Evolutionary conservation across 2,113 vertebrate genomes (phyloP).

Genomic region (Clarias magur): DNA sequence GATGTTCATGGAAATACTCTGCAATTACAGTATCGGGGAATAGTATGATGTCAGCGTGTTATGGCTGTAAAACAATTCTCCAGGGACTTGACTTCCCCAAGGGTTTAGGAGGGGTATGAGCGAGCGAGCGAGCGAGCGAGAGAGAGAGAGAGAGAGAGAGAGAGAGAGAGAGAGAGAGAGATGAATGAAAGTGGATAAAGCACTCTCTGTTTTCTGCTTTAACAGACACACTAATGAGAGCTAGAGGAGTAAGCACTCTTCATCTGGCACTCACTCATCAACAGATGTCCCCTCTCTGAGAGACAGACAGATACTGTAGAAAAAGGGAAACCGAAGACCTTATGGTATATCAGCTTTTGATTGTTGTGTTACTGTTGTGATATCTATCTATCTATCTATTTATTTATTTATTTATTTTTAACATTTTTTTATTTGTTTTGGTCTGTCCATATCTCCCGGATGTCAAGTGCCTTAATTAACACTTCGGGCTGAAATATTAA

Average conservation of each 20-base stretch:
- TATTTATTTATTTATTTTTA: not conserved
- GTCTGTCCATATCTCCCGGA: conserved; percentile 51
- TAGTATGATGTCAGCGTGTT: conserved; percentile 30
- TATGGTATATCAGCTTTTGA: not conserved
- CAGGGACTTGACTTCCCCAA: not conserved
- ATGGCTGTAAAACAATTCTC: conserved; percentile 15
- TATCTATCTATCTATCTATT: not conserved
- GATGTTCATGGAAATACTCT: not conserved
- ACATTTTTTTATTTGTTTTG: conserved; percentile 37
- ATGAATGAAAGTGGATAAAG: conserved; percentile 27
- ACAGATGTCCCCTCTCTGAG: conserved; percentile 52
- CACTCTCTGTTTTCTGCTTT: conserved; percentile 32
- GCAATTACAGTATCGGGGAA: not conserved
- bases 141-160: not conserved
- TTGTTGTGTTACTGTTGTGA: not conserved
- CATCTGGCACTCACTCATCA: conserved; percentile 52
- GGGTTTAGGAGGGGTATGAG: not conserved
- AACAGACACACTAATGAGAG: conserved; percentile 38
- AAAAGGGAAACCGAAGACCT: conserved; percentile 1
- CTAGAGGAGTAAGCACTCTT: conserved; percentile 22
- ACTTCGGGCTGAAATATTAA: conserved; percentile 70
- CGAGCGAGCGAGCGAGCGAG: not conserved
- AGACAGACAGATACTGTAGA: conserved; percentile 20
- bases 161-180: not conserved
- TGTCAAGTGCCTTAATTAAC: conserved; percentile 63